Conservation (phyloP, 92 coral and sea anemone genomes). For the Epizoanthus illoricatus region DNA sequence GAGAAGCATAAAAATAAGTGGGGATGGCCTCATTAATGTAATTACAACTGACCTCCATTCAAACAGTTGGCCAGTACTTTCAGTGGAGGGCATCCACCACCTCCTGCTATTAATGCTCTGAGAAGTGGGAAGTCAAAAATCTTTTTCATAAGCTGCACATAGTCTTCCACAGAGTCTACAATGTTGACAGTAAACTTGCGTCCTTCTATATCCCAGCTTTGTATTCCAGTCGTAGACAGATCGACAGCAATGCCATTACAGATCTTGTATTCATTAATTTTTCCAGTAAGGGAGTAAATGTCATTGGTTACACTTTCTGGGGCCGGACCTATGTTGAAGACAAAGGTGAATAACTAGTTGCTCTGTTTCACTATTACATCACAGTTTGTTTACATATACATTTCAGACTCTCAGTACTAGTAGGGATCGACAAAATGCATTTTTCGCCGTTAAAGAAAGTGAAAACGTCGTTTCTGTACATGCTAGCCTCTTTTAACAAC, state of each 20-base stretch:
- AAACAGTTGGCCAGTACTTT: slow-evolving; percentile 76
- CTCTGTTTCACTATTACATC: not conserved
- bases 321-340: slow-evolving; percentile 72
- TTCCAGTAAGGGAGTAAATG: slow-evolving; percentile 67
- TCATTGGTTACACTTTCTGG: slow-evolving; percentile 90
- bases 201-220: slow-evolving; percentile 82
- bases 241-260: slow-evolving; percentile 74
- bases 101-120: slow-evolving; percentile 64
- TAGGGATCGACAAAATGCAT: too few relatives aligned
- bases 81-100: slow-evolving; percentile 54
- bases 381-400: too few relatives aligned
- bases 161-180: slow-evolving; percentile 88
- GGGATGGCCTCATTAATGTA: too few relatives aligned
- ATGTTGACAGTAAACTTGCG: slow-evolving; percentile 76
- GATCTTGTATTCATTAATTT: slow-evolving; percentile 76
- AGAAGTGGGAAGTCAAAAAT: slow-evolving; percentile 86
- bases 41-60: slow-evolving; percentile 80
- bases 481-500: too few relatives aligned
- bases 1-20: too few relatives aligned
- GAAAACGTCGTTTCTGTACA: too few relatives aligned
- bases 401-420: too few relatives aligned
- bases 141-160: slow-evolving; percentile 85
- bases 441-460: too few relatives aligned
- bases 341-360: not conserved
- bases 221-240: slow-evolving; percentile 65